A percentile compares a stretch with the other conserved stretches of the same genome.
These are phyloP conservation scores for Pseudomyrmex concolor DNA, from an alignment of 1,140 invertebrate species.

Conservation along the genomic window DNA sequence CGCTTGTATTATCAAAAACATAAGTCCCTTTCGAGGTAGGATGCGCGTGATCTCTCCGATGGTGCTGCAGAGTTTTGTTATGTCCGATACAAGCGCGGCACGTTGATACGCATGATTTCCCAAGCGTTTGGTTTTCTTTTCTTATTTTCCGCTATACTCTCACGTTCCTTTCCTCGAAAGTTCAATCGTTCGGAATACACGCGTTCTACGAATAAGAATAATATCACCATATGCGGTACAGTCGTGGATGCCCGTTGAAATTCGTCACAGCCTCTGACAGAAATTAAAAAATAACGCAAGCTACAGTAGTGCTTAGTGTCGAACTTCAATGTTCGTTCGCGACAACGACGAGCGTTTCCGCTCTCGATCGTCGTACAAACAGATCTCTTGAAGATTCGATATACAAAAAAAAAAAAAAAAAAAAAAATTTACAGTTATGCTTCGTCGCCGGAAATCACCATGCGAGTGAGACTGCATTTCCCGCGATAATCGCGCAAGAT, in stretches of 20 bases:
- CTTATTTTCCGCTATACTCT: neutral
- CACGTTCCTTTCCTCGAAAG: constrained; percentile 21
- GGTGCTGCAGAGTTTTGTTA: constrained; percentile 4
- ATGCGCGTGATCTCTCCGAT: neutral
- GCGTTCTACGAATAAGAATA: constrained; percentile 49
- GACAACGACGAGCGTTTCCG: neutral
- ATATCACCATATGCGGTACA: constrained; percentile 52
- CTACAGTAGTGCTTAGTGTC: constrained; percentile 27
- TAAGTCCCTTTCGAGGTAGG: constrained; percentile 33
- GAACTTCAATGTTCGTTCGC: constrained; percentile 12
- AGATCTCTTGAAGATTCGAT: neutral
- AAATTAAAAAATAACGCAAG: constrained; percentile 52
- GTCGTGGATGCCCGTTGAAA: constrained; percentile 47
- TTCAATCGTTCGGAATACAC: constrained; percentile 22
- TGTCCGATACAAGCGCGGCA: neutral
- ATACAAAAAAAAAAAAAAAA: constrained; percentile 18
- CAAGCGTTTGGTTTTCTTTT: neutral
- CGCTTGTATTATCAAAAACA: constrained; percentile 35
- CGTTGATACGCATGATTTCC: neutral
- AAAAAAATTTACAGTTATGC: constrained; percentile 18
- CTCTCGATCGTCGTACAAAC: neutral
- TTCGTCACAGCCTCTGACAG: constrained; percentile 55
- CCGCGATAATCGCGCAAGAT: constrained; percentile 4
- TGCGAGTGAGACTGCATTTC: constrained; percentile 32
- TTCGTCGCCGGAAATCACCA: constrained; percentile 45